Evolutionary conservation across 1,140 invertebrate genomes (phyloP).

Genomic region (Planococcus citri): DNA sequence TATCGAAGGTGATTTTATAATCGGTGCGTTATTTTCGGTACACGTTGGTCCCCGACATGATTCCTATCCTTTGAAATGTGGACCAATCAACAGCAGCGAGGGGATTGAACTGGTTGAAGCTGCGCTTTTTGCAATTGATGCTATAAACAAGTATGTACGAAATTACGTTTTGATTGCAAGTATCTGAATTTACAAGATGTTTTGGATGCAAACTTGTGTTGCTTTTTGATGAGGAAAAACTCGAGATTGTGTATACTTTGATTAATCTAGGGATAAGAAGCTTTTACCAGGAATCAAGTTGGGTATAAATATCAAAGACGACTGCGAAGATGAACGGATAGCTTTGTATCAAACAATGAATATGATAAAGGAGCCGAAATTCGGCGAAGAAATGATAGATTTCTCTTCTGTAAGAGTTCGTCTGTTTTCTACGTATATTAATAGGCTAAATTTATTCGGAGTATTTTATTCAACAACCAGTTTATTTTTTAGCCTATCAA

Average conservation of each 20-base stretch:
- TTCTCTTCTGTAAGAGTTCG: not conserved
- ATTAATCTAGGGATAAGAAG: not conserved
- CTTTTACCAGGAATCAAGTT: not conserved
- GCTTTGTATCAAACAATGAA: not conserved
- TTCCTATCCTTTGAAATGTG: conserved; percentile 41
- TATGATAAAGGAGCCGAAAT: not conserved
- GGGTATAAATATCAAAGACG: not conserved
- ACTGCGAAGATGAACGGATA: not conserved
- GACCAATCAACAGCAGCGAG: conserved; percentile 55
- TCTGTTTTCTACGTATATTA: too few relatives aligned
- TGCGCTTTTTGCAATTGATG: conserved; percentile 43
- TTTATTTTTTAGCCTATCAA: too few relatives aligned
- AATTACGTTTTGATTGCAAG: too few relatives aligned
- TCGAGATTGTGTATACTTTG: not conserved
- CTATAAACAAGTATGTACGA: conserved; percentile 34
- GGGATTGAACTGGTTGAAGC: conserved; percentile 66
- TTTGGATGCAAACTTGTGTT: too few relatives aligned
- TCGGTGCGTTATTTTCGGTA: conserved; percentile 61
- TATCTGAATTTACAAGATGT: too few relatives aligned
- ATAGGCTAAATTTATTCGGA: too few relatives aligned
- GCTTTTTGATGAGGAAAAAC: too few relatives aligned
- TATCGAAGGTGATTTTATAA: conserved; percentile 50
- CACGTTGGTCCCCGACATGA: conserved; percentile 47
- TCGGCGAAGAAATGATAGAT: not conserved
- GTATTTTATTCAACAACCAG: too few relatives aligned